Evolutionary conservation across 2,888 invertebrate genomes (phyloP).

Genomic region (Nycteola revayana): DNA sequence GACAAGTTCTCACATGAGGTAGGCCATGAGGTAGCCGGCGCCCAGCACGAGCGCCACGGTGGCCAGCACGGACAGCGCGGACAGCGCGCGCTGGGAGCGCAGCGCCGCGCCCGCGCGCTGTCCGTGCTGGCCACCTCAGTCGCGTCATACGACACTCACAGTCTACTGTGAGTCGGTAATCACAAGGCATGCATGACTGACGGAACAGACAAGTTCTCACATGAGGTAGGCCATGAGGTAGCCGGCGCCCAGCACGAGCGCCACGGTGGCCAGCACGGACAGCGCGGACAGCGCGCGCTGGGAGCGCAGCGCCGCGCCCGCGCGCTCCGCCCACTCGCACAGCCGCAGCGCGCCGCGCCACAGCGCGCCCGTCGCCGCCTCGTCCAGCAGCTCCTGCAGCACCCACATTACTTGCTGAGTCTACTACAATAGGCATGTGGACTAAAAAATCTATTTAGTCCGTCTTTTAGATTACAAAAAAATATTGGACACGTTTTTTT

Average conservation of each 20-base stretch:
- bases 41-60: conserved; percentile 87
- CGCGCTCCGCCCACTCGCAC: conserved; percentile 59
- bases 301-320: conserved; percentile 74
- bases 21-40: conserved; percentile 92
- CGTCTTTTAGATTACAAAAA: no score
- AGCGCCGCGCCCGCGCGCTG: conserved; percentile 68
- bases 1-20: conserved; percentile 79
- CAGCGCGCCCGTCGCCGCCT: conserved; percentile 88
- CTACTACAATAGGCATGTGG: no score
- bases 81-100: conserved; percentile 89
- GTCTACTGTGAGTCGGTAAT: no score
- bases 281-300: conserved; percentile 90
- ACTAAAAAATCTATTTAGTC: no score
- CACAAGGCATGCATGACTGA: no score
- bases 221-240: conserved; percentile 91
- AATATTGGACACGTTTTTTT: no score
- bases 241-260: conserved; percentile 86
- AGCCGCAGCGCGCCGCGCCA: conserved; percentile 76
- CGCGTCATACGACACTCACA: no score
- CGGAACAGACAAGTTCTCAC: no score
- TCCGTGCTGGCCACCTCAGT: conserved; percentile 81
- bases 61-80: conserved; percentile 89
- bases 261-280: conserved; percentile 89
- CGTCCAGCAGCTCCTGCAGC: conserved; percentile 87
- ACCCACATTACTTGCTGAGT: not conserved